phyloP scores from a whole-genome alignment of 2,797 vertebrate genomes.

The Onychomys leucogaster region DNA sequence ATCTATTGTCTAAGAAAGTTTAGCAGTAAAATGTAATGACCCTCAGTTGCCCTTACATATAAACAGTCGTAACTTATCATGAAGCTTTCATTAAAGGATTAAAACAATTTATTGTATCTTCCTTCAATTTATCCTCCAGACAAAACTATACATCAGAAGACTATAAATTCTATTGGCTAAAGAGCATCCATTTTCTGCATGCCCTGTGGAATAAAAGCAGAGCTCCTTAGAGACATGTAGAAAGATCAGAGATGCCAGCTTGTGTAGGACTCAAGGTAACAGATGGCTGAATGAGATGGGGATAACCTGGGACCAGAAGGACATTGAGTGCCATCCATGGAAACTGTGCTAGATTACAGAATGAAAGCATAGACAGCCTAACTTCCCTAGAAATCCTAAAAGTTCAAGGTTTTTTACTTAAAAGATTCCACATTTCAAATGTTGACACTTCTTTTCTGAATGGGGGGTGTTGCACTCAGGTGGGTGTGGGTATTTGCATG shows the following conservation, averaged over 20 bases:
- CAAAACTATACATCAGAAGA: slow-evolving; percentile 21
- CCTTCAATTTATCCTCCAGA: background rate
- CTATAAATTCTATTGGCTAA: background rate
- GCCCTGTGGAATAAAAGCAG: background rate
- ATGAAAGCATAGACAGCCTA: background rate
- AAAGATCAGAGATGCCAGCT: background rate
- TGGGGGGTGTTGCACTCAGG: background rate
- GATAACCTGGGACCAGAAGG: background rate
- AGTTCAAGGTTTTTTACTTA: background rate
- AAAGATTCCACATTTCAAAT: slow-evolving; percentile 12
- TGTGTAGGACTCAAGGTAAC: background rate
- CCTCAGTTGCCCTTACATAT: background rate
- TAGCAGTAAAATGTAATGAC: slow-evolving; percentile 17
- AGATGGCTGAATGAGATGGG: background rate
- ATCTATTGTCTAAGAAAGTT: slow-evolving; percentile 44
- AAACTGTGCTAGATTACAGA: background rate
- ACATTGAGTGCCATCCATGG: fast-evolving
- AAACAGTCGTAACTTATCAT: background rate
- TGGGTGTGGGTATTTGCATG: background rate
- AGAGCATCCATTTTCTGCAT: background rate
- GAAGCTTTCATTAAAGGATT: slow-evolving; percentile 15
- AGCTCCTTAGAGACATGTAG: background rate
- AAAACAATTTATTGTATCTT: background rate
- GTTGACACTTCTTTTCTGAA: background rate
- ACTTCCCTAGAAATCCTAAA: background rate